Evolutionary conservation across 2,797 vertebrate species (phyloP).

Genomic region (Scolopax rusticola): DNA sequence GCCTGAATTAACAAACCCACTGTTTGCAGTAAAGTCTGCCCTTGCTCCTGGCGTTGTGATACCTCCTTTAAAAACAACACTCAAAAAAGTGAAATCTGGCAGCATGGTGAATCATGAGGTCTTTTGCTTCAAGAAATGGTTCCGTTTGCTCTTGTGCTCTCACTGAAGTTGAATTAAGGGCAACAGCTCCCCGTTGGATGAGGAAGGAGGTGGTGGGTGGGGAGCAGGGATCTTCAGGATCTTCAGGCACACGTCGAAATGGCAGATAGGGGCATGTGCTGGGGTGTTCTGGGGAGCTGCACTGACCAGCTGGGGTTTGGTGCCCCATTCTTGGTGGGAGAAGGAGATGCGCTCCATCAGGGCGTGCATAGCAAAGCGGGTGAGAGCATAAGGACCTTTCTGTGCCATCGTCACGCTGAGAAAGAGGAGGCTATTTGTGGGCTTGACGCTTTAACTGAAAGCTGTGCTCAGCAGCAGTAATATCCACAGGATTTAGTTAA

Average conservation of each 20-base stretch:
- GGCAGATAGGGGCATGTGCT: background rate
- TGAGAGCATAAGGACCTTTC: background rate
- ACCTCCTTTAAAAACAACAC: background rate
- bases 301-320: fast-evolving
- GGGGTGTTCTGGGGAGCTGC: background rate
- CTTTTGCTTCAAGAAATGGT: background rate
- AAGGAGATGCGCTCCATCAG: background rate
- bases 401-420: fast-evolving
- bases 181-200: fast-evolving
- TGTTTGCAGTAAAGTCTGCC: background rate
- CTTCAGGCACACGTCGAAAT: background rate
- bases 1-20: background rate
- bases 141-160: background rate
- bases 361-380: fast-evolving
- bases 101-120: background rate
- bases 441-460: background rate
- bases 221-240: background rate
- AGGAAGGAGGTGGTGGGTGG: background rate
- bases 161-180: background rate
- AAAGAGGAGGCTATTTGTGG: background rate
- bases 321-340: fast-evolving
- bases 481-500: background rate
- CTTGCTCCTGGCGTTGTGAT: background rate
- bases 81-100: background rate
- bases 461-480: background rate